Conservation (phyloP, 2,113 vertebrate species). For the Agapornis roseicollis region DNA sequence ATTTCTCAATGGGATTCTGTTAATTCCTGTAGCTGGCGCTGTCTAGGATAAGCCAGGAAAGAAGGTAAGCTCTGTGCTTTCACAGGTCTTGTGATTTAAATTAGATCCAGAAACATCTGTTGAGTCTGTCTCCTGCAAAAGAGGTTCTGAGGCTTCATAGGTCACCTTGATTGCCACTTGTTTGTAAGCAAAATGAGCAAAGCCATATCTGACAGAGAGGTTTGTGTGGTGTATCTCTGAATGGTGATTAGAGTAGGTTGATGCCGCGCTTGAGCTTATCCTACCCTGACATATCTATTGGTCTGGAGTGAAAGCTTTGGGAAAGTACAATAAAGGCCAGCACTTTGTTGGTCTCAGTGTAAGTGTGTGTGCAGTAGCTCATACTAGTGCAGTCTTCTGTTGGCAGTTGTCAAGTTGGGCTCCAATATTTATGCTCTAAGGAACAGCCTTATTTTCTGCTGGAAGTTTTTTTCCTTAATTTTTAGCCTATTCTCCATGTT, state of each 20-base stretch:
- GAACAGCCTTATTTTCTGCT: neutral
- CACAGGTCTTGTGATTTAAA: neutral
- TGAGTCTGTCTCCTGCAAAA: neutral
- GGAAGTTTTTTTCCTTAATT: neutral
- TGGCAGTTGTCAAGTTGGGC: neutral
- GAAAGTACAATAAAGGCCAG: neutral
- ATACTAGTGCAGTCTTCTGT: neutral
- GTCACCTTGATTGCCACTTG: neutral
- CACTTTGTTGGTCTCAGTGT: neutral
- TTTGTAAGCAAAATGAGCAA: neutral
- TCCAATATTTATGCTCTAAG: neutral
- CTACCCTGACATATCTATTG: neutral
- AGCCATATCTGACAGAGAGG: neutral
- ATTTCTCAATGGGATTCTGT: conserved; percentile 17
- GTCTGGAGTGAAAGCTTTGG: neutral
- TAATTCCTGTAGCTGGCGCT: conserved; percentile 18
- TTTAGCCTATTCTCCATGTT: neutral
- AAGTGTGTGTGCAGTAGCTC: neutral
- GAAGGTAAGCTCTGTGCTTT: conserved; percentile 21
- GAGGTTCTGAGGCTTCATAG: neutral
- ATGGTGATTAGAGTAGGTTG: neutral
- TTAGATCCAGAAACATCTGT: neutral
- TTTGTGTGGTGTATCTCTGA: neutral
- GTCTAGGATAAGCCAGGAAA: conserved; percentile 1
- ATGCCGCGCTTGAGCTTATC: neutral